Percentiles rank a stretch among this genome's conserved stretches.
Conservation (phyloP, 2,888 invertebrate species). For the Ennomos erosarius region DNA sequence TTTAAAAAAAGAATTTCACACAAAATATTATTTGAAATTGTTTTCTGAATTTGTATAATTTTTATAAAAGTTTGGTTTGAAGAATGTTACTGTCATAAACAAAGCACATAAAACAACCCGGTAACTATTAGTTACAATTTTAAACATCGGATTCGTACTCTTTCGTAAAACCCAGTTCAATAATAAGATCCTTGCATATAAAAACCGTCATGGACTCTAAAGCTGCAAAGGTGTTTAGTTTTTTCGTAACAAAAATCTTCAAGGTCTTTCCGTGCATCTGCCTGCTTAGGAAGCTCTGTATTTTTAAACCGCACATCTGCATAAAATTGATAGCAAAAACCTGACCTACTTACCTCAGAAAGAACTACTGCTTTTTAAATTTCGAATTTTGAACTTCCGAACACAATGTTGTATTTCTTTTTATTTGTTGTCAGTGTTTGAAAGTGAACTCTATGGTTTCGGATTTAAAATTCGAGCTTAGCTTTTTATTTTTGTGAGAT, state of each 20-base stretch:
- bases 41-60: too few relatives aligned
- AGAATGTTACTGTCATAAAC: too few relatives aligned
- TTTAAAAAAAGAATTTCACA: too few relatives aligned
- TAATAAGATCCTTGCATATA: constrained; percentile 48
- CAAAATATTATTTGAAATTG: too few relatives aligned
- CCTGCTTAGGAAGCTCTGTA: constrained; percentile 64
- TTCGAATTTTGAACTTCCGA: constrained; percentile 38
- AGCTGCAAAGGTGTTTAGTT: constrained; percentile 69
- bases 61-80: too few relatives aligned
- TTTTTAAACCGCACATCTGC: constrained; percentile 77
- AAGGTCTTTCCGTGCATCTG: constrained; percentile 78
- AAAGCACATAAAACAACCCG: too few relatives aligned
- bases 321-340: constrained; percentile 82
- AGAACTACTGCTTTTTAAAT: constrained; percentile 42
- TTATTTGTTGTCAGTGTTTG: constrained; percentile 9
- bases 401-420: constrained; percentile 18
- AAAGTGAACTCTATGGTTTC: constrained; percentile 41
- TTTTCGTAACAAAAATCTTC: constrained; percentile 73
- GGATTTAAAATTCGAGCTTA: constrained; percentile 32
- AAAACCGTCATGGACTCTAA: constrained; percentile 60
- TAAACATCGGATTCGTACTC: too few relatives aligned
- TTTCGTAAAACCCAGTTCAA: background rate
- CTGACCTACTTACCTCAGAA: constrained; percentile 66
- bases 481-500: constrained; percentile 13
- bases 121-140: too few relatives aligned